Base-by-base conservation (phyloP, 2,888 invertebrate genomes). In the Microctonus brassicae region DNA sequence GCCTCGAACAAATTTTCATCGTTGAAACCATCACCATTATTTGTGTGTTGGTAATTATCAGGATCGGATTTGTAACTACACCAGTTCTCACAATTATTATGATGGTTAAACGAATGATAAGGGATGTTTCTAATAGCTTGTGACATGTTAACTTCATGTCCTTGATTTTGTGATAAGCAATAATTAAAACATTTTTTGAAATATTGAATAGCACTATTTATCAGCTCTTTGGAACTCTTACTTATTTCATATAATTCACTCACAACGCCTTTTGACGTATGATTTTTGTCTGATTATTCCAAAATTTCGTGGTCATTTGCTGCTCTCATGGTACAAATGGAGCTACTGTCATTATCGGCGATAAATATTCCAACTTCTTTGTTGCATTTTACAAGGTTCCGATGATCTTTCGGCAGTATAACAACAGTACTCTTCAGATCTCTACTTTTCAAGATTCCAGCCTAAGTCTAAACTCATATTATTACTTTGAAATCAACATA, bases 231-330 rank as follows among this genome's bases (percentile, higher is more conserved):
- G 20, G 73, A 47, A 13, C 17, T 53, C 22, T 73, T 65, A 7
- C 33, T 71, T 67, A 74, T 65, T 71, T 72, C 72, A 70, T 76
- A 72, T 39, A 78, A 67, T 52, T 69, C 74, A 22, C 24, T 72
- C 9, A 71, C 72, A 26, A 79, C 73, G 55, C 76, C 76, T 73
- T 77, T 78, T 22, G 47, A 55, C 1, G 75, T 78, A 69, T 78
- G 76, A 72, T 79, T 79, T 75, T 74, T 78, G 68, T 79, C 78
- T 5, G 76, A 74, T 22, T 76, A 75, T 64, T 79, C 78, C 13
- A 78, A 20, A 42, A 79, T 52, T 60, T 78, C 73, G 62, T 79
- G 71, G 42, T 69, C n/a, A 67, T n/a, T 70, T 7, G 69, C 74
- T 33, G 62, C 70, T 67, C 77, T 42, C 24, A 77, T 68, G 6